Evolutionary conservation across 1,140 invertebrate species (phyloP), one percentile per base, ranked within the genome.

Genomic region (Bombus pyrosoma): DNA sequence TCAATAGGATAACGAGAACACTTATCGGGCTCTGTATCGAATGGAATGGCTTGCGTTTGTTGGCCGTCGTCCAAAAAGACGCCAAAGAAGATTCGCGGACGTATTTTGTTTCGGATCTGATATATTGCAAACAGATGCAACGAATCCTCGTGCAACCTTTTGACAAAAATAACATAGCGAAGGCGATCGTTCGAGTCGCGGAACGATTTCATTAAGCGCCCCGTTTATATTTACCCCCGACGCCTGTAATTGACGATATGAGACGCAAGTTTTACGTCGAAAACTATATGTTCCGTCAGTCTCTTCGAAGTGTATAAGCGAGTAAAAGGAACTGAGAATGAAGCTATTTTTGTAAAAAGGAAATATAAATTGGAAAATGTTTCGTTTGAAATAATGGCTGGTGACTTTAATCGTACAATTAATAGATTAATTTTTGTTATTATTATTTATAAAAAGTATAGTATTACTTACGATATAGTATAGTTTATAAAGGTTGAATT

Each of bases 51-150:
- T 57, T 53, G 53, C n/a, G 39, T 83, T 57, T 72, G 15, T 59
- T 91, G 89, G 91, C 73, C 15, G 9, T 3, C 1, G 2, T 75
- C 87, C 85, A 89, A 41, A 81, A 83, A 81, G 76, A 73, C 32
- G 57, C 18, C 76, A 28, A 25, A 68, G 41, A 41, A 73, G 76
- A 78, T 81, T 72, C 76, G 83, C 76, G 28, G 34, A 68, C 64
- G 87, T 80, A 88, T 91, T 91, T 90, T 90, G 76, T 85, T 89
- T 47, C 68, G n/a, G 39, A 37, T 28, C n/a, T 91, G 84, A 92
- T 81, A 92, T 90, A 91, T 90, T 79, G 62, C 83, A 71, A 90
- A 84, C 86, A 91, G 83, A 90, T 85, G 86, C 89, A 88, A 22
- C 37, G 28, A 0, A 64, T 53, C 18, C 39, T 83, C 87, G 72